These are phyloP conservation scores for Mechanitis mazaeus DNA, from an alignment of 2,888 invertebrate genomes.

Conservation along the genomic window DNA sequence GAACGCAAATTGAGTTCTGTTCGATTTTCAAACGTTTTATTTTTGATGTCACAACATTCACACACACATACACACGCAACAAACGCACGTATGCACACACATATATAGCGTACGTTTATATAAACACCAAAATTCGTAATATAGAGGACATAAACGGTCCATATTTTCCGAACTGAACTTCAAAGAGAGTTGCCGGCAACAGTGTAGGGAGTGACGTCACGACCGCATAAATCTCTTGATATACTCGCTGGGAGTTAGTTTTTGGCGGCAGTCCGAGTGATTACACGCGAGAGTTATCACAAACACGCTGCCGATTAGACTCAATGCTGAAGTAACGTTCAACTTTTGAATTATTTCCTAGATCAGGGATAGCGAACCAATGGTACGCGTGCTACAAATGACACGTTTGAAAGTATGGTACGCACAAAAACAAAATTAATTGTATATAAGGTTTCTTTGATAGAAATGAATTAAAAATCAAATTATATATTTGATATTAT, in stretches of 20 bases:
- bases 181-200: constrained; percentile 23
- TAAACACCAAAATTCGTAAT: no score
- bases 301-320: constrained; percentile 46
- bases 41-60: not conserved
- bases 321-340: constrained; percentile 36
- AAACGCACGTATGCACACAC: no score
- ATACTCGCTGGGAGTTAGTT: constrained; percentile 51
- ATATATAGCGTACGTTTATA: not conserved
- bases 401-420: no score
- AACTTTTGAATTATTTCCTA: constrained; percentile 26
- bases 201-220: constrained; percentile 68
- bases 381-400: no score
- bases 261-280: constrained; percentile 44
- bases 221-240: constrained; percentile 60
- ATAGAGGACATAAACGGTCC: not conserved
- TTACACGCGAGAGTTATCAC: constrained; percentile 40
- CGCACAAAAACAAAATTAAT: no score
- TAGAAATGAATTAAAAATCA: no score
- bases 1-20: constrained; percentile 18
- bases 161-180: constrained; percentile 17
- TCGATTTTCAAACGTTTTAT: not conserved
- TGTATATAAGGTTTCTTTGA: no score
- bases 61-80: no score
- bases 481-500: no score
- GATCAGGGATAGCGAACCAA: no score